Conservation (phyloP, 2,797 vertebrate species). For the Chaunax sp. region DNA sequence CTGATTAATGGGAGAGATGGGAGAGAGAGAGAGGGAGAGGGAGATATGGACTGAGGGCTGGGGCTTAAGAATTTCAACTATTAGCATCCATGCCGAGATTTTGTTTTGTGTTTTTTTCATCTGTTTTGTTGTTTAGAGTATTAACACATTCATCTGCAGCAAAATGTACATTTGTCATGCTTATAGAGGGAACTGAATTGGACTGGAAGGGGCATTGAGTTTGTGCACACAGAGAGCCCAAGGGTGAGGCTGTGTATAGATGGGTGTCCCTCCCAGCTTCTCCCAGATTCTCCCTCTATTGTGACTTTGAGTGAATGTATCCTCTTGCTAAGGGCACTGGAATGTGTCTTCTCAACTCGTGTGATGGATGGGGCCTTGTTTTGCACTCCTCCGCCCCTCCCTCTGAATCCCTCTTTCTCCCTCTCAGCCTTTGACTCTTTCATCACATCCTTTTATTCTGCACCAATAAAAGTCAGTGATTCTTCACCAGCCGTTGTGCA, state of each 20-base stretch:
- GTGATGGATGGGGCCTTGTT: conserved; percentile 90
- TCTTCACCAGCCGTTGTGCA: conserved; percentile 83
- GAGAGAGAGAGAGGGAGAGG: conserved; percentile 44
- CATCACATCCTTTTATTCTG: conserved; percentile 83
- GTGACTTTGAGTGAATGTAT: conserved; percentile 88
- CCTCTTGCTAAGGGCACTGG: conserved; percentile 84
- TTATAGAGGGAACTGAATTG: conserved; percentile 74
- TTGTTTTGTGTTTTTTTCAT: conserved; percentile 27
- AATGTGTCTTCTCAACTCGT: conserved; percentile 85
- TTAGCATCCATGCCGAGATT: conserved; percentile 56
- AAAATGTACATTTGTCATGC: conserved; percentile 85
- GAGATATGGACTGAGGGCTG: conserved; percentile 30
- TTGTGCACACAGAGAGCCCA: conserved; percentile 72
- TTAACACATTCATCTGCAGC: conserved; percentile 71
- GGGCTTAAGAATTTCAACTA: conserved; percentile 54
- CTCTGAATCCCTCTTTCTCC: conserved; percentile 87
- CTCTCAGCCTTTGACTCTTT: conserved; percentile 84
- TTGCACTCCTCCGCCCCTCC: conserved; percentile 87
- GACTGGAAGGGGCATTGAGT: conserved; percentile 75
- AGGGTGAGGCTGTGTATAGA: conserved; percentile 83
- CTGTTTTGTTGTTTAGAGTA: conserved; percentile 65
- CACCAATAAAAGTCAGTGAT: conserved; percentile 89
- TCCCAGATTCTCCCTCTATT: conserved; percentile 81
- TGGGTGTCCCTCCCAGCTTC: conserved; percentile 83
- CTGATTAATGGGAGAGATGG: conserved; percentile 51